Percentiles rank a stretch among this genome's conserved stretches.
Conservation (phyloP, 2,113 vertebrate species). For the Nothoprocta perdicaria region DNA sequence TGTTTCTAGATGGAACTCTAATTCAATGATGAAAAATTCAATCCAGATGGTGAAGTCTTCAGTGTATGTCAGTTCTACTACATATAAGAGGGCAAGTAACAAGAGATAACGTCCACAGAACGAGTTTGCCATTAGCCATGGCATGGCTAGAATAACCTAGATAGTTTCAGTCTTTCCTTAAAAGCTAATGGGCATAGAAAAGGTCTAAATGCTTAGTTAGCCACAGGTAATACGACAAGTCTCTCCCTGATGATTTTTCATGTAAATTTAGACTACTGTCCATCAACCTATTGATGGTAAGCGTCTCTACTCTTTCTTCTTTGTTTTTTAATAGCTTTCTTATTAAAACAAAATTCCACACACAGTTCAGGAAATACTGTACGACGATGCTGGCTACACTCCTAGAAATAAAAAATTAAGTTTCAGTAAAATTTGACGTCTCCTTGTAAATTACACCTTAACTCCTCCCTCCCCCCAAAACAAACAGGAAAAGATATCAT, state of each 20-base stretch:
- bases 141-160: background rate
- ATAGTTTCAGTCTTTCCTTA: background rate
- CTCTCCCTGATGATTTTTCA: background rate
- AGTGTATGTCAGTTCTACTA: background rate
- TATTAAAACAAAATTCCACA: conserved; percentile 15
- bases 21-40: background rate
- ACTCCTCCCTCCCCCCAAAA: background rate
- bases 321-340: background rate
- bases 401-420: conserved; percentile 1
- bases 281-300: background rate
- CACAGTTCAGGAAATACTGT: background rate
- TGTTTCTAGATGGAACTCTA: fast-evolving
- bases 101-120: fast-evolving
- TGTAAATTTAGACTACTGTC: background rate
- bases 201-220: background rate
- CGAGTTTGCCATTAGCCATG: background rate
- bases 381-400: conserved; percentile 14
- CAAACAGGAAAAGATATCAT: conserved; percentile 63
- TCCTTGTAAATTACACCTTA: conserved; percentile 34
- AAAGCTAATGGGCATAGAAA: background rate
- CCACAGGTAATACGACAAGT: background rate
- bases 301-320: fast-evolving
- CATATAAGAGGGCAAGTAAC: background rate
- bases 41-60: background rate
- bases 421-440: conserved; percentile 7